Conservation (phyloP, 2,888 invertebrate species). For the Trileptium ribeirensis region DNA sequence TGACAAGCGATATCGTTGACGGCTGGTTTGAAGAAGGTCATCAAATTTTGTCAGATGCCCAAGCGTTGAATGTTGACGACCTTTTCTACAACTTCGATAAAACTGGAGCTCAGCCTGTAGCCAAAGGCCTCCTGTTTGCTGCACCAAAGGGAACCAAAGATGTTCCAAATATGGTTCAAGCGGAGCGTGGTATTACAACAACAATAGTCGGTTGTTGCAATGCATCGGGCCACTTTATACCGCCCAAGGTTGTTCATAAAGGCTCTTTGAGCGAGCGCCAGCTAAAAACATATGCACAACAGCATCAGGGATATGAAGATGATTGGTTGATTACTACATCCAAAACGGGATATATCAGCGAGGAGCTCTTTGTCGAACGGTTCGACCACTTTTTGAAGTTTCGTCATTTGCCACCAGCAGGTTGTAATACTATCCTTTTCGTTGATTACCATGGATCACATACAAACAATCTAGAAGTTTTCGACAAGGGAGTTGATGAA, state of each 20-base stretch:
- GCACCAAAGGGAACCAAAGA: neutral
- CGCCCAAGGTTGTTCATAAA: neutral
- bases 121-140: neutral
- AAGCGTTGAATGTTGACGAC: neutral
- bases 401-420: neutral
- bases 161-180: neutral
- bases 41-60: neutral
- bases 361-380: neutral
- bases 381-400: neutral
- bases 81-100: neutral
- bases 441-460: neutral
- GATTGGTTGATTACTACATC: slow-evolving; percentile 1
- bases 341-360: neutral
- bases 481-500: neutral
- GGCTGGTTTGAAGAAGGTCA: neutral
- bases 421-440: neutral
- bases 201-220: neutral
- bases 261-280: neutral
- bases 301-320: neutral
- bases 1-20: neutral
- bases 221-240: neutral
- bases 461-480: neutral
- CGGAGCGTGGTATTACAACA: neutral
- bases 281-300: neutral
- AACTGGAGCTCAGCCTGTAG: slow-evolving; percentile 6